These are phyloP conservation scores for Colletes latitarsis DNA, from an alignment of 1,140 invertebrate genomes.

Conservation along the genomic window DNA sequence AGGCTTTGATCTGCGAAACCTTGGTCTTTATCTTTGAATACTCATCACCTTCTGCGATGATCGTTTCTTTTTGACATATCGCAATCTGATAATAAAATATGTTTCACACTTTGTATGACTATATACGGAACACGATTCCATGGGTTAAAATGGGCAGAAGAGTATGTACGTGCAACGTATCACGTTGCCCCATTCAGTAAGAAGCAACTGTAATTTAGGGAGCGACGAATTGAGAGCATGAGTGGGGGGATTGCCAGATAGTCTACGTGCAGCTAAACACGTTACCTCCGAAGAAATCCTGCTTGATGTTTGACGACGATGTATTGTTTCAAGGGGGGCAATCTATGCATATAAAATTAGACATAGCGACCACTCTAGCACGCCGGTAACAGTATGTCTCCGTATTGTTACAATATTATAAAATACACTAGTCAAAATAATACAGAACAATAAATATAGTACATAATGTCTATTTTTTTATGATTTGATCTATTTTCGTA, in stretches of 20 bases:
- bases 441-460: too few species aligned
- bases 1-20: neutral
- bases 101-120: neutral
- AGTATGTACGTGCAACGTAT: conserved; percentile 11
- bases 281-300: neutral
- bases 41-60: neutral
- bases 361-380: too few species aligned
- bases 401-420: too few species aligned
- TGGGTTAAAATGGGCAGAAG: neutral
- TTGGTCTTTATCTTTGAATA: neutral
- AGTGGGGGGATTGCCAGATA: neutral
- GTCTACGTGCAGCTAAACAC: conserved; percentile 12
- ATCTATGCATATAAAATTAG: too few species aligned
- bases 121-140: neutral
- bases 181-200: neutral
- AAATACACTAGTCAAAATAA: too few species aligned
- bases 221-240: neutral
- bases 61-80: neutral
- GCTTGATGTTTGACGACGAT: too few species aligned
- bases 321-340: too few species aligned
- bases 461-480: too few species aligned
- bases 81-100: neutral
- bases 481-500: too few species aligned
- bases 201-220: too few species aligned
- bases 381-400: too few species aligned